phyloP scores from a whole-genome alignment of 2,797 vertebrate species.

The Trichosurus vulpecula region DNA sequence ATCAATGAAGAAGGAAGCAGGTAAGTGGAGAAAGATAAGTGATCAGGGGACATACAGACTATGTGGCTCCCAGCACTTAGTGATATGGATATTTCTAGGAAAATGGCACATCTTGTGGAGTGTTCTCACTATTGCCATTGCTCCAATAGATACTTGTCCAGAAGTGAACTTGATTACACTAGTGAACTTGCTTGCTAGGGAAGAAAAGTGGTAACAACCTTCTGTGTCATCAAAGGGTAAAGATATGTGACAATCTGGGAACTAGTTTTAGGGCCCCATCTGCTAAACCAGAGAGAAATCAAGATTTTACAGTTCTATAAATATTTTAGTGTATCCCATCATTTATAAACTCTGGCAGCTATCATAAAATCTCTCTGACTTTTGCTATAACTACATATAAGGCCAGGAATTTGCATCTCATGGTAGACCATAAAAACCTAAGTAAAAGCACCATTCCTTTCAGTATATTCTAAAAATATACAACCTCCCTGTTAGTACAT shows the following conservation, averaged over 20 bases:
- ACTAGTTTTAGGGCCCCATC: constrained; percentile 89
- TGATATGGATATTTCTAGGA: constrained; percentile 67
- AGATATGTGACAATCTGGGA: constrained; percentile 89
- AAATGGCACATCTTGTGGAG: constrained; percentile 71
- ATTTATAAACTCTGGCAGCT: constrained; percentile 92
- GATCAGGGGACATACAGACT: constrained; percentile 59
- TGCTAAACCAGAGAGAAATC: constrained; percentile 91
- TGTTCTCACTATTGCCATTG: constrained; percentile 76
- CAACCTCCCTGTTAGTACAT: constrained; percentile 87
- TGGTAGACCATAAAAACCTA: constrained; percentile 92
- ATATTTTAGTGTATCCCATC: constrained; percentile 93
- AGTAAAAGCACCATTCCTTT: constrained; percentile 91
- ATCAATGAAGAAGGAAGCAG: constrained; percentile 45
- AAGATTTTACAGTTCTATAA: constrained; percentile 93
- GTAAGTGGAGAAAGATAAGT: constrained; percentile 37
- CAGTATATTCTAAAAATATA: constrained; percentile 93
- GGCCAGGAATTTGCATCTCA: constrained; percentile 92
- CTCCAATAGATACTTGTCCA: constrained; percentile 77
- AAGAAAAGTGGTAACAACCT: constrained; percentile 82
- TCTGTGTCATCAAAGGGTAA: constrained; percentile 88
- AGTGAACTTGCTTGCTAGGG: constrained; percentile 82
- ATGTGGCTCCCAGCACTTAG: constrained; percentile 46
- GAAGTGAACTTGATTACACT: constrained; percentile 83
- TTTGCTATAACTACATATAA: constrained; percentile 92
- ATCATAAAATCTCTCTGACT: constrained; percentile 92